Conservation (phyloP, 2,113 vertebrate species). For the Pontoporia blainvillei region DNA sequence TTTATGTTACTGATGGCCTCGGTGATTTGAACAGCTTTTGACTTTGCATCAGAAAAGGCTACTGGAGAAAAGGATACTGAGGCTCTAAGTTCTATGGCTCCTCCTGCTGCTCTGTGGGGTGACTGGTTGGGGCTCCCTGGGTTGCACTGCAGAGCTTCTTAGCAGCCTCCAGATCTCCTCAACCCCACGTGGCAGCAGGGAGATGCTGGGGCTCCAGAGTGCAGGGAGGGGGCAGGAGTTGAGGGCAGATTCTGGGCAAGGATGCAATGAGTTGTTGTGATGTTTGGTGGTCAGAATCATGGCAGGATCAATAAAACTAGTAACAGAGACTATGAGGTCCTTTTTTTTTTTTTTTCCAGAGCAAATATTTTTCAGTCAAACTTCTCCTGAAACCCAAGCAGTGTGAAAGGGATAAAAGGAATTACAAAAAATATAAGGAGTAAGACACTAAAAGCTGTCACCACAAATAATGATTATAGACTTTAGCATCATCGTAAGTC, state of each 20-base stretch:
- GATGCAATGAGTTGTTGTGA: neutral
- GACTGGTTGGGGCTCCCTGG: neutral
- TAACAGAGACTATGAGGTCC: neutral
- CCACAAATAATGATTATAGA: neutral
- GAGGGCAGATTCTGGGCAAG: neutral
- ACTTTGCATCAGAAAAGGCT: neutral
- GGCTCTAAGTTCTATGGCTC: neutral
- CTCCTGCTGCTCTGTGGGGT: neutral
- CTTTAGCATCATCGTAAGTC: neutral
- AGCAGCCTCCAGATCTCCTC: neutral
- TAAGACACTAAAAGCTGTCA: neutral
- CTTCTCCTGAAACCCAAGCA: neutral
- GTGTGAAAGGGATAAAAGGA: neutral
- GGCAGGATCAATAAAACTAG: too few species aligned
- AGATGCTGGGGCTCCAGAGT: neutral
- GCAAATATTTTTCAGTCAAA: neutral
- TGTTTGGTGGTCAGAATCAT: neutral
- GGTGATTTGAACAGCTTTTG: neutral
- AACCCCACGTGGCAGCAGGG: neutral
- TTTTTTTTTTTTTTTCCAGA: neutral
- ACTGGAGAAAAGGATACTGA: neutral
- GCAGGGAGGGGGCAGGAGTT: neutral
- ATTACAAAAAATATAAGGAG: neutral
- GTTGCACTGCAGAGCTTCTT: neutral
- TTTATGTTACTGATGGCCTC: neutral